phyloP scores from a whole-genome alignment of 1,140 invertebrate genomes.

The Acromyrmex echinatior region DNA sequence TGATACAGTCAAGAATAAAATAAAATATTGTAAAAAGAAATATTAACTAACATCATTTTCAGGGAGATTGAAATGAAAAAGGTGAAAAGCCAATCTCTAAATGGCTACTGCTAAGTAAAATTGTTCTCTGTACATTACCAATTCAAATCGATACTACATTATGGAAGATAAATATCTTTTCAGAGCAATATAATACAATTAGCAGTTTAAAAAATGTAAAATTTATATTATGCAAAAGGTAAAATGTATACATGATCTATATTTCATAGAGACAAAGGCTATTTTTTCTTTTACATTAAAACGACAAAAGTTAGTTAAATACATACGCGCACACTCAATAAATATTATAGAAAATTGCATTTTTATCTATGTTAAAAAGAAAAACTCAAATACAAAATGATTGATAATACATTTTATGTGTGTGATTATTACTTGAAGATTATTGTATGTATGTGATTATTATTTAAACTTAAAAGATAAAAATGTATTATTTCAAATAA shows the following conservation, averaged over 20 bases:
- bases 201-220: neutral
- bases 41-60: constrained; percentile 4
- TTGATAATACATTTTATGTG: neutral
- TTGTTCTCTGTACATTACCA: constrained; percentile 20
- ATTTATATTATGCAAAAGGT: neutral
- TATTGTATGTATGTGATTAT: neutral
- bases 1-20: constrained; percentile 3
- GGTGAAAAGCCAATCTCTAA: constrained; percentile 20
- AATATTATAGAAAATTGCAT: neutral
- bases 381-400: neutral
- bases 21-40: neutral
- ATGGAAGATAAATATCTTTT: neutral
- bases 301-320: neutral
- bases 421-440: neutral
- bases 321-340: too few species aligned
- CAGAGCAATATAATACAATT: constrained; percentile 11
- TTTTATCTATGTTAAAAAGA: neutral
- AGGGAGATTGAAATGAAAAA: neutral
- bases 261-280: neutral
- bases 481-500: neutral
- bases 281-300: neutral
- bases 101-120: constrained; percentile 13
- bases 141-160: constrained; percentile 16
- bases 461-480: neutral
- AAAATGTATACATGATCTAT: neutral